Evolutionary conservation across 2,888 invertebrate species (phyloP).

Genomic region (Epistrophella euchroma): DNA sequence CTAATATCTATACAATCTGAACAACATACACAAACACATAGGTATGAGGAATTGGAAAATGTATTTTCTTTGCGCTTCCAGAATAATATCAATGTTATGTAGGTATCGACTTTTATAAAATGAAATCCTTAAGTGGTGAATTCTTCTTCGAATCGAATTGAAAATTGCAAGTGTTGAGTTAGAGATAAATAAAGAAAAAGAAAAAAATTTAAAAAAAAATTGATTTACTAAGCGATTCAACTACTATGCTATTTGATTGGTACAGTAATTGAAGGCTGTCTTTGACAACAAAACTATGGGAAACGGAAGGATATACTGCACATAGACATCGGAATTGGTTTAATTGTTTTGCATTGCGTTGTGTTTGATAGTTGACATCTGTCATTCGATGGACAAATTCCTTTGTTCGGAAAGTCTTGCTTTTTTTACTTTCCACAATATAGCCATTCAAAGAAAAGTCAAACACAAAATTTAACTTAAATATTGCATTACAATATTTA

Average conservation of each 20-base stretch:
- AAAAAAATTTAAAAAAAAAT: constrained; percentile 6
- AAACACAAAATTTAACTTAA: no score
- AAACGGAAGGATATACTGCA: constrained; percentile 23
- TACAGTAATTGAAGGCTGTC: constrained; percentile 38
- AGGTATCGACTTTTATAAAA: constrained; percentile 32
- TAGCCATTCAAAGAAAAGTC: no score
- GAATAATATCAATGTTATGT: background rate
- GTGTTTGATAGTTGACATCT: background rate
- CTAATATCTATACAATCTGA: constrained; percentile 11
- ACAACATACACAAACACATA: constrained; percentile 25
- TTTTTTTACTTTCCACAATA: no score
- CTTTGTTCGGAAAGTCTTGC: no score
- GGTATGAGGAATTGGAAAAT: constrained; percentile 25
- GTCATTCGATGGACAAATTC: constrained; percentile 40
- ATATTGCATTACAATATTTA: no score
- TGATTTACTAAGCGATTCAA: constrained; percentile 15
- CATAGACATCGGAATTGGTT: background rate
- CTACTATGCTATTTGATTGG: constrained; percentile 1
- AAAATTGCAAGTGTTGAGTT: constrained; percentile 27
- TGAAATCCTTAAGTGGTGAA: constrained; percentile 43
- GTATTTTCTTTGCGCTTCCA: background rate
- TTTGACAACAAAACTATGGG: constrained; percentile 39
- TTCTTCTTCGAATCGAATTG: constrained; percentile 43
- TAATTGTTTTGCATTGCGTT: constrained; percentile 4
- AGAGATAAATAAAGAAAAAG: background rate